Conservation (phyloP, 2,888 invertebrate genomes). For the Xanthorhoe spadicearia region DNA sequence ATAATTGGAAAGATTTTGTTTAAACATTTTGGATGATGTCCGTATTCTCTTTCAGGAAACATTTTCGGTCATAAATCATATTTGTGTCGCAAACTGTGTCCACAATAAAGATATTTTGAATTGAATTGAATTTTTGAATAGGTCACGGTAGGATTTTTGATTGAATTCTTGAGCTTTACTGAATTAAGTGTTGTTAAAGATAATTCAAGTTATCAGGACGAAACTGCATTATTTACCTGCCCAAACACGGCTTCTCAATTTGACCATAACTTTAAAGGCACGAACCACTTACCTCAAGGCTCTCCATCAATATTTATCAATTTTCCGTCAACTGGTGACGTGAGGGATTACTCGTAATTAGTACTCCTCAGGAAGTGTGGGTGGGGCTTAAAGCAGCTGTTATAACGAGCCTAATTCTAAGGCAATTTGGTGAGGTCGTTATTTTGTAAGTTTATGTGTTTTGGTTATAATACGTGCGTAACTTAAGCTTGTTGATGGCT, state of each 20-base stretch:
- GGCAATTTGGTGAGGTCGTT: conserved; percentile 17
- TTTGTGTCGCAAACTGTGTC: no score
- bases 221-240: not conserved
- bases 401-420: conserved; percentile 28
- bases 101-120: no score
- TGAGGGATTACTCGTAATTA: conserved; percentile 27
- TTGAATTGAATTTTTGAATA: no score
- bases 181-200: not conserved
- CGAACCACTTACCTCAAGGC: conserved; percentile 17
- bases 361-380: conserved; percentile 23
- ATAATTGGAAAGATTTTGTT: conserved; percentile 8
- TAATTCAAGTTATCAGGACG: not conserved
- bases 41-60: not conserved
- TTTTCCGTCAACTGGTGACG: conserved; percentile 25
- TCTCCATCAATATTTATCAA: conserved; percentile 23
- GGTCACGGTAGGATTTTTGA: not conserved
- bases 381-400: conserved; percentile 13
- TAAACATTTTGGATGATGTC: conserved; percentile 1
- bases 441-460: conserved; percentile 8
- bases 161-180: not conserved
- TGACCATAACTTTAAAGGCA: conserved; percentile 13
- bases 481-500: not conserved
- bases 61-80: no score
- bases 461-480: conserved; percentile 4
- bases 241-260: conserved; percentile 8